Base-by-base conservation (phyloP, 2,797 vertebrate species). In the Acipenser transmontanus region DNA sequence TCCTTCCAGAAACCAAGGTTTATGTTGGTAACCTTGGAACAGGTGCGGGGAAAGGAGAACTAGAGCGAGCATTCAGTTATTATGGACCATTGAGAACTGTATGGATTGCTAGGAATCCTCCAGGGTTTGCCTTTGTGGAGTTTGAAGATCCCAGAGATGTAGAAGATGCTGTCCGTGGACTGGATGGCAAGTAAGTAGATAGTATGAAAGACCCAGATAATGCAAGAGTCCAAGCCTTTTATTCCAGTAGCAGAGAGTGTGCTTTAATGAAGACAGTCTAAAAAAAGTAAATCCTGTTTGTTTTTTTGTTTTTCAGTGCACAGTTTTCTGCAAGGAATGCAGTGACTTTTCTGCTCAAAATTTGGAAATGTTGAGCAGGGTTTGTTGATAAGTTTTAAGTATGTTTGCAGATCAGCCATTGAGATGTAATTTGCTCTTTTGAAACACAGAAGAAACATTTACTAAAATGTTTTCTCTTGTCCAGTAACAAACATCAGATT, bases 21-120 rank as follows among this genome's bases (percentile, higher is more conserved):
- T 93, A 93, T 62, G 90, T 92, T 66, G 91, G 91, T 1, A 90
- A 93, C 71, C 81, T 93, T 75, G 92, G 92, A 68, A 92, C 89
- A 62, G 91, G 91, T 50, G 91, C 91, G 49, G 91, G 90, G 13
- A 93, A 93, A 71, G 91, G 91, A 68, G 92, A 93, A 69, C 84
- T 93, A 73, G 92, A 93, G 75, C 84, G 89, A 61, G 91, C 91
- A 20, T 93, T 93, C 77, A 93, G 92, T 77, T 93, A 93, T 64
- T 93, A 93, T 2, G 91, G 92, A 2, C 92, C 92, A 0, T 78
- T 93, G 72, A 83, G 92, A 76, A 93, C 88, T 1, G 91, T 93
- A 1, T 93, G 92, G 92, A 91, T 93, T 70, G 91, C 92, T 0
- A 83, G 92, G 69, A 92, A 93, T 80, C 91, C 89, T 57, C 91